Base-by-base conservation (phyloP, 1,140 invertebrate genomes). In the Rhopalosiphum maidis region DNA sequence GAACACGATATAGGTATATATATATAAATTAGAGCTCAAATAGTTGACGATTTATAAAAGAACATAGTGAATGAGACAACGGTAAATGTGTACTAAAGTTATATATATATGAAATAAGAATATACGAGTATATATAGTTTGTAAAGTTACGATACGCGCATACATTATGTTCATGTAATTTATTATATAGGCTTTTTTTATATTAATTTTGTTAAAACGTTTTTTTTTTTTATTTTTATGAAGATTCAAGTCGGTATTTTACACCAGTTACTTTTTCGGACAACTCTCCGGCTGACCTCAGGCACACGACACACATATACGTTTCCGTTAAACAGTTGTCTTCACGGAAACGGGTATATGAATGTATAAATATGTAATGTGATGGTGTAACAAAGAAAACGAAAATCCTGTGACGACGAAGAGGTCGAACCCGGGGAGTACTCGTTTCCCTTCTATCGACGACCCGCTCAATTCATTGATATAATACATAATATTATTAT, bases 1-100 rank as follows among this genome's bases (percentile, higher is more conserved):
- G 18, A 18, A 68, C 30, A 68, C 9, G n/a, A 68, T 68, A 68
- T 15, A 68, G n/a, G n/a, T 68, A 30, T 46, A 46, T 46, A 68
- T 30, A 30, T 25, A 30, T 60, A 25, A 5, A 82, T 5, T 35
- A 5, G 15, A 82, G 7, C 35, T 82, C n/a, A 22, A 82, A 82
- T 82, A 82, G 35, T 82, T 82, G 77, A 35, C 77, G 35, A 82
- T 82, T 82, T 82, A 82, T 82, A 82, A 82, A 82, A 82, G 77
- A n/a, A 82, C 21, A 82, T 22, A 37, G 77, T 21, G 35, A 37
- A 82, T n/a, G 35, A 68, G 35, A 37, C 77, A 37, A 82, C 77
- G 77, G 35, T 82, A 37, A 35, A 37, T 37, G 0, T 82, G n/a
- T 22, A 60, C 35, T 30, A 15, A 3, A 68, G 60, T 68, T n/a